These are phyloP conservation scores for Melanotaenia parkinsoni DNA, from an alignment of 2,797 vertebrate genomes.

Conservation along the genomic window DNA sequence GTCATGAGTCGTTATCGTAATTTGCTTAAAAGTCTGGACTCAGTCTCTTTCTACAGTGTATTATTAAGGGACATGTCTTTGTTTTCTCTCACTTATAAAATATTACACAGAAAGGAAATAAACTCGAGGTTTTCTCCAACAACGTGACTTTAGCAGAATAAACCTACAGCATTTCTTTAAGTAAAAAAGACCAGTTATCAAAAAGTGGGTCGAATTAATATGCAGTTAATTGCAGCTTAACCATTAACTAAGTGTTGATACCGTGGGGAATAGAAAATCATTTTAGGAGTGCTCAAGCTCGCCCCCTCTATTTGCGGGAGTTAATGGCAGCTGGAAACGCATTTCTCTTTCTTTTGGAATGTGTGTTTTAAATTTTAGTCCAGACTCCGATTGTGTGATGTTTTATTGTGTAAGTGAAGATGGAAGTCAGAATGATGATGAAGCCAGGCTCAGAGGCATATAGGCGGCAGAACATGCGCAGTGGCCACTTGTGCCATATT, in stretches of 20 bases:
- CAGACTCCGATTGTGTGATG: conserved; percentile 53
- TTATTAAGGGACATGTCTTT: background rate
- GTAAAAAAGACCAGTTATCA: conserved; percentile 38
- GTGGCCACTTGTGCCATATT: conserved; percentile 92
- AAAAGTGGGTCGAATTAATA: conserved; percentile 71
- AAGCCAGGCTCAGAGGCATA: conserved; percentile 80
- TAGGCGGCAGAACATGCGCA: conserved; percentile 85
- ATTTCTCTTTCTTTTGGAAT: conserved; percentile 27
- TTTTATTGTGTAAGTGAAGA: conserved; percentile 79
- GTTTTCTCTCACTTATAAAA: conserved; percentile 36
- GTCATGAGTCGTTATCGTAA: background rate
- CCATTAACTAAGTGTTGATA: conserved; percentile 72
- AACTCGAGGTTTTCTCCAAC: conserved; percentile 47
- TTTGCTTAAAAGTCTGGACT: conserved; percentile 40
- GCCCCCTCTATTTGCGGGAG: background rate
- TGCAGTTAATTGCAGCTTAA: conserved; percentile 64
- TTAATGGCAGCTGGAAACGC: background rate
- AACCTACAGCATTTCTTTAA: conserved; percentile 14
- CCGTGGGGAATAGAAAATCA: conserved; percentile 49
- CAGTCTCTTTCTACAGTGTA: conserved; percentile 3
- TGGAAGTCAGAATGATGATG: conserved; percentile 81
- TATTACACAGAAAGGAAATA: conserved; percentile 17
- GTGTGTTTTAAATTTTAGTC: conserved; percentile 24
- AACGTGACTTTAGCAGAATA: background rate
- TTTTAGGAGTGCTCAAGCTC: background rate